These are phyloP conservation scores for Strix uralensis DNA, from an alignment of 2,113 vertebrate species.

Conservation along the genomic window DNA sequence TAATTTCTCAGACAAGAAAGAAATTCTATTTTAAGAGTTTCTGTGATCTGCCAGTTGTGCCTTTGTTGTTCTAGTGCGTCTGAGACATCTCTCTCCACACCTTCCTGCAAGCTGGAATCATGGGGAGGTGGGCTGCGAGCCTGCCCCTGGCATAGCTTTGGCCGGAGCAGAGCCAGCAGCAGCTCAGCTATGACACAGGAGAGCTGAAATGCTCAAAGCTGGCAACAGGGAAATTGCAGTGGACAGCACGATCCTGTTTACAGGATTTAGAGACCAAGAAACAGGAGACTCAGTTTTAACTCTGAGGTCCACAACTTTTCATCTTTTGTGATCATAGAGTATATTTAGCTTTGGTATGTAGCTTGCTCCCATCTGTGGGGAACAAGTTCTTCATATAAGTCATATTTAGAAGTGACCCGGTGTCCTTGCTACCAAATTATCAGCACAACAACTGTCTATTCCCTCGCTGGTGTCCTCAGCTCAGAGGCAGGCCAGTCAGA, in stretches of 20 bases:
- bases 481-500: neutral
- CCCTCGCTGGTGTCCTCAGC: neutral
- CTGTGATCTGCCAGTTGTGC: neutral
- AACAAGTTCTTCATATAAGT: slow-evolving; percentile 45
- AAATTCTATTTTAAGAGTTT: neutral
- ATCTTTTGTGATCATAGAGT: slow-evolving; percentile 55
- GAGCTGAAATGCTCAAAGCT: neutral
- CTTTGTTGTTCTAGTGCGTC: neutral
- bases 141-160: neutral
- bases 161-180: neutral
- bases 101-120: neutral
- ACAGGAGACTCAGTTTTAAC: slow-evolving; percentile 22
- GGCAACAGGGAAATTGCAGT: neutral
- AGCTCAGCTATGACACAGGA: neutral
- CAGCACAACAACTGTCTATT: slow-evolving; percentile 52
- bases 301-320: neutral
- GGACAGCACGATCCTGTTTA: neutral
- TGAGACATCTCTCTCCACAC: neutral
- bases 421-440: slow-evolving; percentile 67
- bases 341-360: slow-evolving; percentile 61
- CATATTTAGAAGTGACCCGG: slow-evolving; percentile 57
- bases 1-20: neutral
- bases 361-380: slow-evolving; percentile 32
- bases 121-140: neutral
- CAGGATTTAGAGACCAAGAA: neutral